Evolutionary conservation across 2,888 invertebrate genomes (phyloP).

Genomic region (Auanema sp.): DNA sequence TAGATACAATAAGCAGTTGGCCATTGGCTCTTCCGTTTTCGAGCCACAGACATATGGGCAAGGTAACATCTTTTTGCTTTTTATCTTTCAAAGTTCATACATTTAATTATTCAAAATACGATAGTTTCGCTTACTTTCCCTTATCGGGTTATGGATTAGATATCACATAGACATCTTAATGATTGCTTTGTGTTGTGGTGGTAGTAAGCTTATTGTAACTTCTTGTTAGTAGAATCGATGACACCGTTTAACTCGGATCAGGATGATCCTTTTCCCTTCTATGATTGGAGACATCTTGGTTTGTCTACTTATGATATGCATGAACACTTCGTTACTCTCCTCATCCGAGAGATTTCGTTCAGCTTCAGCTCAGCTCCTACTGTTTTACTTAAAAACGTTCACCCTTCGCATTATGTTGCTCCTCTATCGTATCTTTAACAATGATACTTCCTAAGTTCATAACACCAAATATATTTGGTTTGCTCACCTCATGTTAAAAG

Average conservation of each 20-base stretch:
- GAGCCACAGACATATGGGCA: constrained; percentile 59
- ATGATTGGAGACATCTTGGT: constrained; percentile 20
- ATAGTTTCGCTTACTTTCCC: too few species aligned
- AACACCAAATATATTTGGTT: neutral
- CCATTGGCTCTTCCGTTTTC: constrained; percentile 29
- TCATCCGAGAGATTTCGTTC: neutral
- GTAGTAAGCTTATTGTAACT: constrained; percentile 1
- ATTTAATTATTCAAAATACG: too few species aligned
- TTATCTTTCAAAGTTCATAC: too few species aligned
- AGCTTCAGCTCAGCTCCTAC: neutral
- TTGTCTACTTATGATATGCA: neutral
- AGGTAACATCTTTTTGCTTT: constrained; percentile 23
- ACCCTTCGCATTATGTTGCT: neutral
- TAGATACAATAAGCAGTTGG: constrained; percentile 50
- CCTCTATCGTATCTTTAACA: neutral
- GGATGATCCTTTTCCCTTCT: constrained; percentile 58
- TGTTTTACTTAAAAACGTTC: neutral
- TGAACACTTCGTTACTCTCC: too few species aligned
- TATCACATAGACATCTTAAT: too few species aligned
- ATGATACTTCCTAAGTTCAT: neutral
- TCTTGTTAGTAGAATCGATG: neutral
- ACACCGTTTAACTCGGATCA: constrained; percentile 47
- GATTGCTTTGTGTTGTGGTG: neutral
- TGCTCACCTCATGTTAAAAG: too few species aligned
- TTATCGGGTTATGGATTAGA: too few species aligned